Percentiles rank a stretch among this genome's conserved stretches.
These are phyloP conservation scores for Heterodera carotae DNA, from an alignment of 1,140 invertebrate genomes.

Conservation along the genomic window DNA sequence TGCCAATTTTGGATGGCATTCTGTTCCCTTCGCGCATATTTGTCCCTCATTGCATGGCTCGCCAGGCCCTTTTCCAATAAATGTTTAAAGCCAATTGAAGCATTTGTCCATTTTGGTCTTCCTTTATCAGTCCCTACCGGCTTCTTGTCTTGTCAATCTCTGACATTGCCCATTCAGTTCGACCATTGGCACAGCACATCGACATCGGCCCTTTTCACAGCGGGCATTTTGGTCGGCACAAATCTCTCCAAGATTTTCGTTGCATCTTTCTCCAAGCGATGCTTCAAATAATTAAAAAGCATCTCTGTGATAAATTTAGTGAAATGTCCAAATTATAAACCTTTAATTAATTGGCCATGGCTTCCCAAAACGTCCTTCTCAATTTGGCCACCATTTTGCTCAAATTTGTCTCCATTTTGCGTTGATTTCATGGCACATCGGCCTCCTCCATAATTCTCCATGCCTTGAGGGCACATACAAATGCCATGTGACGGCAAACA, in stretches of 20 bases:
- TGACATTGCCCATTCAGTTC: conserved; percentile 59
- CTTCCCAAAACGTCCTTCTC: conserved; percentile 6
- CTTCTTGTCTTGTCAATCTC: background rate
- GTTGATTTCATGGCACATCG: conserved; percentile 49
- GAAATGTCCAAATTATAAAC: background rate
- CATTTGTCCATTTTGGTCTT: background rate
- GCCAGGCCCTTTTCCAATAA: conserved; percentile 54
- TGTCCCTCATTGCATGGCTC: conserved; percentile 60
- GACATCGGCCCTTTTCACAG: conserved; percentile 54
- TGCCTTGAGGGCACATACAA: conserved; percentile 58
- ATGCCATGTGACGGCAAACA: conserved; percentile 53
- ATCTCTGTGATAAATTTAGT: no score
- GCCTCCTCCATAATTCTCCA: conserved; percentile 51
- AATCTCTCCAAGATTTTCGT: conserved; percentile 42
- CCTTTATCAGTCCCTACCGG: background rate
- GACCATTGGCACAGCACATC: conserved; percentile 55
- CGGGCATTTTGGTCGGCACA: conserved; percentile 27
- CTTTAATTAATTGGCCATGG: background rate
- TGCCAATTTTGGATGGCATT: conserved; percentile 59
- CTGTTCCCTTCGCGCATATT: conserved; percentile 52
- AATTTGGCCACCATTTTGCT: background rate
- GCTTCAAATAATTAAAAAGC: conserved; percentile 41
- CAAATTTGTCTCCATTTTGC: background rate
- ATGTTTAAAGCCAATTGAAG: conserved; percentile 8
- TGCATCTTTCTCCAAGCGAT: conserved; percentile 53